Base-by-base conservation (phyloP, 2,888 invertebrate genomes). In the Melinaea marsaeus region DNA sequence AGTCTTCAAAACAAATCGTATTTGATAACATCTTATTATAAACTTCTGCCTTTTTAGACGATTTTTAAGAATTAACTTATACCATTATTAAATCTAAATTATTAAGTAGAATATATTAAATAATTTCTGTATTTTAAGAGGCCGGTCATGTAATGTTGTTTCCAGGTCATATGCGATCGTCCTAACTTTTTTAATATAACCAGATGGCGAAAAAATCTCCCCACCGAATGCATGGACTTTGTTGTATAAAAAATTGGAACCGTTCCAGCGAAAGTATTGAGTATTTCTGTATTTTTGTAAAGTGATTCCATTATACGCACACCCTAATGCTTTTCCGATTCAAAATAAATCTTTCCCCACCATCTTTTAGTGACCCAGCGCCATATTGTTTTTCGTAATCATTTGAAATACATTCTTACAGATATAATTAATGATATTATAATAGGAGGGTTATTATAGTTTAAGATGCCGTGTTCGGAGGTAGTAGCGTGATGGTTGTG, bases 1-100 rank as follows among this genome's bases (percentile, higher is more conserved):
- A 37, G 7, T 1, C 37, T 22, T 22, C 22, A 22, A 22, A 22
- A 22, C 22, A 22, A 22, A 22, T 22, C 22, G 22, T 22, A 71
- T 75, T 73, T 76, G 83, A 77, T 79, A 75, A 74, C 63, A 72
- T 75, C 79, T 79, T 76, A 76, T 80, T 78, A 76, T 66, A 65
- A 58, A 55, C 55, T 55, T 58, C 57, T 37, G 47, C 54, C 46
- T 61, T 64, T 57, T 57, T 58, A 32, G 5, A 32, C 32, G 32
- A 51, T 32, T 48, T 37, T 7, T 1, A 9, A 42, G 11, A 42
- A 42, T 22, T 22, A 42, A 42, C 7, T 3, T 42, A 9, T 42
- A 9, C 11, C 2, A 9, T 42, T 7, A 42, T 42, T 42, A 22
- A 2, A 42, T 9, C 9, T 42, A 42, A 9, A 42, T 9, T 42